Evolutionary conservation across 2,888 invertebrate genomes (phyloP).

Genomic region (Spodoptera littoralis): DNA sequence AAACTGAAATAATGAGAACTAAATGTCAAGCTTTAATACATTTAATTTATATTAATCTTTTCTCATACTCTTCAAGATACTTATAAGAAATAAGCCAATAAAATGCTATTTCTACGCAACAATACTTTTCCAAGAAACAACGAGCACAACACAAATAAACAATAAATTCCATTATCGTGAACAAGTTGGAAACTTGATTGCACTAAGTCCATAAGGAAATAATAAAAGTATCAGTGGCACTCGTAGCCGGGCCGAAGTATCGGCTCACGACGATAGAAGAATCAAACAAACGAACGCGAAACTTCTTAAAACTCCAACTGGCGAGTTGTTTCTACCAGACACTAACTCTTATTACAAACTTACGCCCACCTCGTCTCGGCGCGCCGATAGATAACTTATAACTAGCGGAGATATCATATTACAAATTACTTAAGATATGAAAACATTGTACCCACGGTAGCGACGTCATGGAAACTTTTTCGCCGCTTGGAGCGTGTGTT

Average conservation of each 20-base stretch:
- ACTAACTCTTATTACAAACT: slow-evolving; percentile 84
- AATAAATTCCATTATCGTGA: slow-evolving; percentile 66
- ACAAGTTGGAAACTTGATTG: slow-evolving; percentile 69
- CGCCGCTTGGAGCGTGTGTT: slow-evolving; percentile 18
- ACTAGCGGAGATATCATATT: slow-evolving; percentile 71
- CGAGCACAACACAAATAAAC: slow-evolving; percentile 60
- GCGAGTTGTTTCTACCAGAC: slow-evolving; percentile 67
- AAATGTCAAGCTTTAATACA: no score
- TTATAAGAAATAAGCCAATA: background rate
- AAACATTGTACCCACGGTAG: slow-evolving; percentile 41
- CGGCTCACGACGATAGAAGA: slow-evolving; percentile 70
- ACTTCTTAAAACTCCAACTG: slow-evolving; percentile 75
- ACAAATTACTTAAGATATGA: slow-evolving; percentile 63
- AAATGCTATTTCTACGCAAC: slow-evolving; percentile 11
- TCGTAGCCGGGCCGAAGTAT: slow-evolving; percentile 70
- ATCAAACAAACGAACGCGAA: slow-evolving; percentile 76
- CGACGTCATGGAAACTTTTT: slow-evolving; percentile 40
- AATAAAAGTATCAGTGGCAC: slow-evolving; percentile 81
- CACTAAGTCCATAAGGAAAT: slow-evolving; percentile 75
- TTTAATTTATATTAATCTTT: no score
- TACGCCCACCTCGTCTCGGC: slow-evolving; percentile 54
- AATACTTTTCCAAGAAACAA: slow-evolving; percentile 22
- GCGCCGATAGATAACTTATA: slow-evolving; percentile 70
- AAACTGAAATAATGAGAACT: no score
- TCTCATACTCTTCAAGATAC: no score